These are phyloP conservation scores for Pterostichus niger DNA, from an alignment of 2,888 invertebrate species.

Conservation along the genomic window DNA sequence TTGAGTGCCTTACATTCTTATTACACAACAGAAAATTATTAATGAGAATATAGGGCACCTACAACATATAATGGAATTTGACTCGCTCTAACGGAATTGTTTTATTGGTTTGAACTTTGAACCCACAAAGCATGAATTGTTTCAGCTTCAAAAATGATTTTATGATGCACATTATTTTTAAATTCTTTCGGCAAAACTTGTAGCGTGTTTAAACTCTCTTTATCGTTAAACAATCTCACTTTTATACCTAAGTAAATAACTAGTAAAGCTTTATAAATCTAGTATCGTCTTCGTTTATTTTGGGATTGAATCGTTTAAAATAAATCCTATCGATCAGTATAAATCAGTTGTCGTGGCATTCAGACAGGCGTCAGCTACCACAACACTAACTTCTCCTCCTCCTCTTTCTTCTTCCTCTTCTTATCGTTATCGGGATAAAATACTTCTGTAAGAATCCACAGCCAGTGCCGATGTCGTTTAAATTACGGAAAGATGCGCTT, in stretches of 20 bases:
- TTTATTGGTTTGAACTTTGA: too few species aligned
- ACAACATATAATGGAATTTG: too few species aligned
- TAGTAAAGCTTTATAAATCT: neutral
- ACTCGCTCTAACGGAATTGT: too few species aligned
- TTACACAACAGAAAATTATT: too few species aligned
- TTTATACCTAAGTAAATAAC: constrained; percentile 23
- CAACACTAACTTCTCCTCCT: constrained; percentile 20
- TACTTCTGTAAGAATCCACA: constrained; percentile 49
- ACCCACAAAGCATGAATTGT: too few species aligned
- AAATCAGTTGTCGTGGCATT: constrained; percentile 17
- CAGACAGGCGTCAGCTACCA: constrained; percentile 41
- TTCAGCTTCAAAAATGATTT: too few species aligned
- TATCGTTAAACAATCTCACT: neutral
- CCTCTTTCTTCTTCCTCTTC: neutral
- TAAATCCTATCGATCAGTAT: constrained; percentile 50
- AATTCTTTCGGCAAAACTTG: too few species aligned
- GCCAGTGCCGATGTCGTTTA: constrained; percentile 20
- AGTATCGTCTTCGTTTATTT: constrained; percentile 50
- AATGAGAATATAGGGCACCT: too few species aligned
- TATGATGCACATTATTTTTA: too few species aligned
- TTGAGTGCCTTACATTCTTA: too few species aligned
- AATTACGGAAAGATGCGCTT: constrained; percentile 36
- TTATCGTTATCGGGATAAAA: constrained; percentile 48
- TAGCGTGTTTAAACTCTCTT: too few species aligned
- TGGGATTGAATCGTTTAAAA: constrained; percentile 52